Base-by-base conservation (phyloP, 2,888 invertebrate species). In the Altica lythri region DNA sequence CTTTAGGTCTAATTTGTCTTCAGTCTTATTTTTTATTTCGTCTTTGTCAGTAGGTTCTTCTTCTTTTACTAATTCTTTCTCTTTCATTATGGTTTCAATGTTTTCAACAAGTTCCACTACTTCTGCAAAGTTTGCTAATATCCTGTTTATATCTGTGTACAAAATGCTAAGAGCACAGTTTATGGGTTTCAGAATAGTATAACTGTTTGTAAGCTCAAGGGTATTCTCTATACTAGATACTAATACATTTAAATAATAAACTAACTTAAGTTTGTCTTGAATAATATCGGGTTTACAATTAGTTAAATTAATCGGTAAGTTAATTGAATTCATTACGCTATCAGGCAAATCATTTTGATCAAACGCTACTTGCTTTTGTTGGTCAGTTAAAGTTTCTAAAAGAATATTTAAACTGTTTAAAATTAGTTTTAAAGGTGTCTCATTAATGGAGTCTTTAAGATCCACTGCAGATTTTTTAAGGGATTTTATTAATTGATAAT, bases 401-500 rank as follows among this genome's bases (percentile, higher is more conserved):
- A 60, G 32, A 27, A 53, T 37, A 29, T 42, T 51, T 4, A 61
- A 53, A 32, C 50, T 57, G 18, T 22, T 16, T 9, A 37, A 14
- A 12, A 64, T 38, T 25, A 38, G 53, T 10, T 55, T 51, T 1
- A 47, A 22, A 29, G 48, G 17, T 10, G 5, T 1, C 4, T 19
- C 19, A 12, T 42, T 50, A 18, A 32, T 17, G 25, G 57, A 29
- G 17, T 8, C 17, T 14, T 49, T 57, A 8, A 55, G 32, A 4
- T 32, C 34, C 19, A 12, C 37, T 10, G 34, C 19, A 2, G 38
- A 43, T 17, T 49, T 45, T 13, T 37, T 55, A 1, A 67, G 35
- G 8, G 51, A 29, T 50, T 56, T 56, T 6, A 55, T 30, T 40
- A 64, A 61, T 12, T 45, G 52, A 16, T 59, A 53, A 30, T 68